Percentiles rank a stretch among this genome's conserved stretches.
Conservation (phyloP, 1,140 invertebrate species). For the Caligus rogercresseyi region DNA sequence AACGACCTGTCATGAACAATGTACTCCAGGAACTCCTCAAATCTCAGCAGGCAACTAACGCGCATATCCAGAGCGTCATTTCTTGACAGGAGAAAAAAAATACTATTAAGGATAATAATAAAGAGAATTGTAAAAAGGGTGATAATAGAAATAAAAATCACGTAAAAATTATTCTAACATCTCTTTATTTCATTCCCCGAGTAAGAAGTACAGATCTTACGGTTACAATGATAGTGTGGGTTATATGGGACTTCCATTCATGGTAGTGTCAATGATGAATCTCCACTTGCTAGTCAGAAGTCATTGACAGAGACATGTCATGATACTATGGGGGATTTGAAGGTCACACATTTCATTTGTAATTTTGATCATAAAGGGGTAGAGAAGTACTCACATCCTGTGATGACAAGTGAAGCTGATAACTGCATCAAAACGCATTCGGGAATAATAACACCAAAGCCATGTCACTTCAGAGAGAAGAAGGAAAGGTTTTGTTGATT, state of each 20-base stretch:
- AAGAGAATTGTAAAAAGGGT: not conserved
- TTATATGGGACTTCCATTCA: too few relatives aligned
- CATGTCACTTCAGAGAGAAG: not conserved
- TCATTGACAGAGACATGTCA: too few relatives aligned
- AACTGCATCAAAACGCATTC: not conserved
- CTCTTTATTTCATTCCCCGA: not conserved
- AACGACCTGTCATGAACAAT: not conserved
- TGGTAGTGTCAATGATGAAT: too few relatives aligned
- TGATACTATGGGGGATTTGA: not conserved
- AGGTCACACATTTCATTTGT: not conserved
- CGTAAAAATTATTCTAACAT: not conserved
- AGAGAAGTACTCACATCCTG: not conserved
- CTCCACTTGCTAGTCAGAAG: too few relatives aligned
- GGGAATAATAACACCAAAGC: not conserved
- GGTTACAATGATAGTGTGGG: not conserved
- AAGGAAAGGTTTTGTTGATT: not conserved
- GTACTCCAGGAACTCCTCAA: not conserved
- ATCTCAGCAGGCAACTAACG: not conserved
- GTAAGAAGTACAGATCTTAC: not conserved
- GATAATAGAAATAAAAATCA: not conserved
- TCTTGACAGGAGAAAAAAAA: not conserved
- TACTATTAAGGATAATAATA: not conserved
- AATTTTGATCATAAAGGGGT: not conserved
- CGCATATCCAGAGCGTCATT: not conserved
- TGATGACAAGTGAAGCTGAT: not conserved